Evolutionary conservation across 2,797 vertebrate species (phyloP), one percentile per base, ranked within the genome.

Genomic region (Odontamblyopus lacepedii): DNA sequence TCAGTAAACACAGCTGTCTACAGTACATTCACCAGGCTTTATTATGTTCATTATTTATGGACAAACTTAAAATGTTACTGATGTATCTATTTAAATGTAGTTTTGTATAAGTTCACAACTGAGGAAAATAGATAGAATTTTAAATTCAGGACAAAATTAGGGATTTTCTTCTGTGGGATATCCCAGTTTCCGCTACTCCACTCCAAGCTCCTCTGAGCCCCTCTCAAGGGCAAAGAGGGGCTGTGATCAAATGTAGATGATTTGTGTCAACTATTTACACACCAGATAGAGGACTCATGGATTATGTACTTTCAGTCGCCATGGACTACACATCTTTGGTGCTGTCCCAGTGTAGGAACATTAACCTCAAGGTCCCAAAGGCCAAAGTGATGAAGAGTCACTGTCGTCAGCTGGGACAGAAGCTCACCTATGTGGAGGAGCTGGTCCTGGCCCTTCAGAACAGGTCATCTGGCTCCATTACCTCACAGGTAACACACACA

Each of bases 321-420:
- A 68, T 76, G 64, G 59, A 68, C 0, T 29, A 50, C 2, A 55
- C 55, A 2, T 6, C 3, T 35, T 7, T 56, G 8, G 71, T 68
- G 32, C 26, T 76, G 60, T 35, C 60, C 30, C 30, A 62, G 30
- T 35, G 60, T 30, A 35, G 30, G 30, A 29, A 19, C 30, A 62
- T 35, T 6, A 4, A 18, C 15, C 30, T 2, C n/a, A 62, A 19
- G 16, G 18, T 62, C 30, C 8, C 30, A 32, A 30, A 19, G 29
- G 18, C 30, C 23, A 4, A 6, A 35, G 60, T 62, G 29, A 32
- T 62, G 60, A 62, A 62, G 30, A 2, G 9, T 13, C 30, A 1
- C 30, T 62, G 30, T 35, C 8, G 29, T 62, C 30, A 35, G 30
- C 30, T 62, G 60, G 60, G 30, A 62, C 60, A 62, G 60, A 62